Evolutionary conservation across 2,888 invertebrate species (phyloP).

Genomic region (Drosophila formosana): DNA sequence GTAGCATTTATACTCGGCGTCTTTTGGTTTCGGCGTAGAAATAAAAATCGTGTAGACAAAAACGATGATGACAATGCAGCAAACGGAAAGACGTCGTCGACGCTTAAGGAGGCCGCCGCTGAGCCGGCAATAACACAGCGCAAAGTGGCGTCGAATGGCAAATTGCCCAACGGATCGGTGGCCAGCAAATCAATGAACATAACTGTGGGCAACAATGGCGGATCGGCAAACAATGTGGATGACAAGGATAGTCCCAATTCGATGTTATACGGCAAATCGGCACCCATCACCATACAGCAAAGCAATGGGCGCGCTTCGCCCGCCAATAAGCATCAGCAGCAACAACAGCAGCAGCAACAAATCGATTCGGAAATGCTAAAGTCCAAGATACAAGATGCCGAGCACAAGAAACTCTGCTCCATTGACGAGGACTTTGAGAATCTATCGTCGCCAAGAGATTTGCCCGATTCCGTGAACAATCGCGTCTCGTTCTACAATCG

Average conservation of each 20-base stretch:
- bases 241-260: constrained; percentile 74
- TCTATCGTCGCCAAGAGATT: constrained; percentile 82
- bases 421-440: constrained; percentile 83
- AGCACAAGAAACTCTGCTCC: constrained; percentile 79
- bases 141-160: constrained; percentile 55
- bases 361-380: constrained; percentile 88
- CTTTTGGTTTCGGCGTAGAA: constrained; percentile 93
- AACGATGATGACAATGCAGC: constrained; percentile 69
- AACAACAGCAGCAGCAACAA: constrained; percentile 86
- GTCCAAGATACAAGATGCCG: constrained; percentile 82
- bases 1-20: constrained; percentile 92
- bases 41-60: constrained; percentile 84
- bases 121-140: constrained; percentile 40
- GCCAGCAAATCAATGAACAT: constrained; percentile 75
- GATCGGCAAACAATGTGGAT: constrained; percentile 31
- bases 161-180: constrained; percentile 49
- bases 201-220: constrained; percentile 24
- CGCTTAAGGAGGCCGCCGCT: constrained; percentile 45
- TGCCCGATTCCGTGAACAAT: constrained; percentile 83
- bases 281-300: constrained; percentile 89
- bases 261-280: constrained; percentile 87
- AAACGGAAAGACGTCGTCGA: constrained; percentile 48
- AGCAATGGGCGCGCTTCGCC: constrained; percentile 86
- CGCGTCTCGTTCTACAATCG: constrained; percentile 78
- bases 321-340: constrained; percentile 41